Base-by-base conservation (phyloP, 1,140 invertebrate species). In the Thaumatotibia leucotreta region DNA sequence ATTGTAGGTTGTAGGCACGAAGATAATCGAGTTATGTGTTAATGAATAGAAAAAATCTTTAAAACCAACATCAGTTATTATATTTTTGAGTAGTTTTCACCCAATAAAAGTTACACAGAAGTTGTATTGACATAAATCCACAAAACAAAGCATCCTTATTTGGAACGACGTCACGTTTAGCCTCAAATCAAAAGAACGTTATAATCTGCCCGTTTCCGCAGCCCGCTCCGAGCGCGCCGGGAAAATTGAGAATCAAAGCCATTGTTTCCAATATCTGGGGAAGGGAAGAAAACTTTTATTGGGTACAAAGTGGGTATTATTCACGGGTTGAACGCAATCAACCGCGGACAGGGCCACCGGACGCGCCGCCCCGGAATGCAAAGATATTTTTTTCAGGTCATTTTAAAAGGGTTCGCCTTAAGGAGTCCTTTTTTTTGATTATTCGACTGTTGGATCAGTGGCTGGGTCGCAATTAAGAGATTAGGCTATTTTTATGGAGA, bases 221-320 rank as follows among this genome's bases (percentile, higher is more conserved):
- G 66, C 62, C 72, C 65, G 68, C 67, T 32, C 63, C 64, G 45
- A 50, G 66, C 52, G 68, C 72, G 74, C 75, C 75, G 77, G 77
- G 82, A 75, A 84, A 83, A 81, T 84, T 80, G 80, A 75, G 76
- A 82, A 77, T 87, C 80, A 85, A 83, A 84, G 77, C 73, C 77
- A 87, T 87, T 88, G 87, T 89, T 88, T 88, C 83, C 86, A 85
- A 88, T 84, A 88, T 85, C 79, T 31, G 67, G 61, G 54, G 69
- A 67, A 79, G 68, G 75, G 77, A 79, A 72, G 83, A 77, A 83
- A 88, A 89, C 75, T 90, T 88, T 87, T 89, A 88, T 88, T 86
- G 77, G 79, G 79, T 78, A 82, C 82, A 88, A 87, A 89, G 86
- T 88, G 81, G 80, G 76, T 83, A 85, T 88, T 85, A 85, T 86